Base-by-base conservation (phyloP, 2,797 vertebrate species). In the Parambassis ranga region DNA sequence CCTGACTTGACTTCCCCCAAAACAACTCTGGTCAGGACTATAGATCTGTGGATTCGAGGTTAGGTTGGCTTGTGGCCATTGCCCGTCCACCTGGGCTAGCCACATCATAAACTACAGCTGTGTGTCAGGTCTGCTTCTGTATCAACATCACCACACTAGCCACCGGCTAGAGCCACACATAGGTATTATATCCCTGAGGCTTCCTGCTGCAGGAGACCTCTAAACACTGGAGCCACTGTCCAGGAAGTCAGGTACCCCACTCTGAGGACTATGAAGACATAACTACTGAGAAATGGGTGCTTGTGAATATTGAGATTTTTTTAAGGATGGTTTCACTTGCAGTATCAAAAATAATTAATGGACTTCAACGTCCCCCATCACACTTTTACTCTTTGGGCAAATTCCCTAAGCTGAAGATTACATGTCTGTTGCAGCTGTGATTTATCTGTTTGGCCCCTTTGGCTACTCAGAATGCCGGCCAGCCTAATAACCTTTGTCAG, bases 101-200 rank as follows among this genome's bases (percentile, higher is more conserved):
- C 90, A 84, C 91, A 93, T 91, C 86, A 87, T 92, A 92, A 92
- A 92, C 90, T 88, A 89, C 87, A 83, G 80, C 87, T 61, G 80
- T 84, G 82, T 70, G 75, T 85, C 87, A 77, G 78, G 61, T 77
- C 72, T 47, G 79, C 73, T 77, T 79, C 77, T 84, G 82, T 79
- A 79, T 87, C 78, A 78, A 84, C 88, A 85, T 85, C 77, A 83
- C 86, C 83, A 76, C 87, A 85, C 58, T 68, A 81, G 86, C 82
- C 83, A 57, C 85, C 3, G 70, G 69, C 71, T 75, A 78, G 70
- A 86, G 85, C 82, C 78, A 18, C 83, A 89, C 81, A 47, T 78
- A 71, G 77, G 70, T 87, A 88, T 88, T 89, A 88, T 88, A 79
- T 88, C 83, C 79, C 66, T 46, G 61, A 70, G 65, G 69, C 84